Conservation (phyloP, 2,888 invertebrate genomes). For the Xestia rhomboidea region DNA sequence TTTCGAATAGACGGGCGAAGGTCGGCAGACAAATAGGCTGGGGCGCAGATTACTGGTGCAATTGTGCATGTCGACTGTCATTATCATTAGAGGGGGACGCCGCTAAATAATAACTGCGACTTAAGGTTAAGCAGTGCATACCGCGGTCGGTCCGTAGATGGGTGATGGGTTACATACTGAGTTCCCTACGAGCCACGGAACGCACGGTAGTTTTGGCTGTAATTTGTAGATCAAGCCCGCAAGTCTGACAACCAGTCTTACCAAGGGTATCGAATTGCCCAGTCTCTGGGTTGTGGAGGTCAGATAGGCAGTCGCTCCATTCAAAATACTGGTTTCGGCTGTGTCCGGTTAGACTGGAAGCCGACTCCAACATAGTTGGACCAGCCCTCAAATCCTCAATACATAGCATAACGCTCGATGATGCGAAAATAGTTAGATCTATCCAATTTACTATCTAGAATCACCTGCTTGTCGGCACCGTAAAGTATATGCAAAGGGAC, state of each 20-base stretch:
- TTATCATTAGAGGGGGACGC: neutral
- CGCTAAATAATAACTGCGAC: neutral
- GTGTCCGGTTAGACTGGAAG: neutral
- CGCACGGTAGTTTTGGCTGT: neutral
- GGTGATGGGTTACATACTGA: neutral
- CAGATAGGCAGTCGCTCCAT: neutral
- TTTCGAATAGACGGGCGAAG: slow-evolving; percentile 49
- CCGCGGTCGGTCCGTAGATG: neutral
- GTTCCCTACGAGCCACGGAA: neutral
- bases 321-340: neutral
- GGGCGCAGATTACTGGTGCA: neutral
- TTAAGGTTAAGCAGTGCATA: neutral
- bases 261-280: neutral
- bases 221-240: neutral
- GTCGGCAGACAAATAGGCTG: slow-evolving; percentile 15
- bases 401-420: neutral
- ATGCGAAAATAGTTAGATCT: neutral
- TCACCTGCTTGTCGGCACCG: slow-evolving; percentile 6
- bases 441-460: neutral
- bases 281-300: neutral
- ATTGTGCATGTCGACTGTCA: neutral
- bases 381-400: neutral
- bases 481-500: neutral
- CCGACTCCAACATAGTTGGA: neutral
- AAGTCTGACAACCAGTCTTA: neutral